Evolutionary conservation across 1,140 invertebrate genomes (phyloP).

Genomic region (Chelonus insularis): DNA sequence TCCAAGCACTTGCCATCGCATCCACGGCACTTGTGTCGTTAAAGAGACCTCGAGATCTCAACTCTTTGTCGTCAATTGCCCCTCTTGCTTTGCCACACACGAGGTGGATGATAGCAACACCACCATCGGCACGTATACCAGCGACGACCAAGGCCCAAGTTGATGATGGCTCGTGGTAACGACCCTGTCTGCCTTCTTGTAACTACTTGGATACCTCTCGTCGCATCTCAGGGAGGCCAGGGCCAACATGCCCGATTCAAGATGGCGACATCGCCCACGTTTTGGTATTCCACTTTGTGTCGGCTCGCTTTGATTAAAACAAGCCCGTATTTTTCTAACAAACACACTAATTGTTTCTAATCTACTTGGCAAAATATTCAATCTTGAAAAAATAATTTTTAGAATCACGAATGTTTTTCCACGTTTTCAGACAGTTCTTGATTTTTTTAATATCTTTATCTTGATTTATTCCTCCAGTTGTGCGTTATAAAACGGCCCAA

Average conservation of each 20-base stretch:
- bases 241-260: slow-evolving; percentile 56
- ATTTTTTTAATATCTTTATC: neutral
- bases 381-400: no score
- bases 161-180: neutral
- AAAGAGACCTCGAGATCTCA: neutral
- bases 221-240: slow-evolving; percentile 55
- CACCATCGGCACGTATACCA: neutral
- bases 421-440: slow-evolving; percentile 7
- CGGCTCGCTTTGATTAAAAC: neutral
- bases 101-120: neutral
- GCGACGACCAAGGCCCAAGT: neutral
- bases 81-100: neutral
- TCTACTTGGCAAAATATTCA: no score
- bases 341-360: no score
- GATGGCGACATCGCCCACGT: slow-evolving; percentile 42
- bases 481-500: slow-evolving; percentile 25
- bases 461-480: slow-evolving; percentile 44
- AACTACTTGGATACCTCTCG: slow-evolving; percentile 37
- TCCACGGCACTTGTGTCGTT: slow-evolving; percentile 24
- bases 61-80: neutral
- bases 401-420: slow-evolving; percentile 2
- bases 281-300: neutral
- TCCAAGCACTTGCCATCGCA: slow-evolving; percentile 28
- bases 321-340: no score
- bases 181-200: slow-evolving; percentile 2